These are phyloP conservation scores for Lineus longissimus DNA, from an alignment of 1,140 invertebrate species.

Conservation along the genomic window DNA sequence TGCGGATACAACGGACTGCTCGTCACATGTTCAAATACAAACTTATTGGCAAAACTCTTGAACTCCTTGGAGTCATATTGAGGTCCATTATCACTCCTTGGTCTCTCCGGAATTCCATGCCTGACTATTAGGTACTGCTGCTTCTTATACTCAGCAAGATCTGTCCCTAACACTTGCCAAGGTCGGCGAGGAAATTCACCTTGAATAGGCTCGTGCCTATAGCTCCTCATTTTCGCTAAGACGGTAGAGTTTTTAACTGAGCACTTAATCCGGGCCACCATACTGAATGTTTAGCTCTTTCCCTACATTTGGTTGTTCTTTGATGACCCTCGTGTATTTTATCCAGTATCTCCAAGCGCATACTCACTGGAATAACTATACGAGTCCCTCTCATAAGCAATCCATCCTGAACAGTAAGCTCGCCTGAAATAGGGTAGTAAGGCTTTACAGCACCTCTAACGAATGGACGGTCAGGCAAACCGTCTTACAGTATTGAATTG, in stretches of 20 bases:
- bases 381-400: constrained; percentile 23
- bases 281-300: constrained; percentile 7
- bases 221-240: neutral
- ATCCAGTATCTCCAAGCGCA: no score
- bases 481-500: neutral
- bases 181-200: constrained; percentile 6
- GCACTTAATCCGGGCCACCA: neutral
- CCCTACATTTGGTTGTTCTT: constrained; percentile 27
- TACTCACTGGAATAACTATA: no score
- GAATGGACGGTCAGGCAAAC: neutral
- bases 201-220: neutral
- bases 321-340: constrained; percentile 41
- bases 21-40: constrained; percentile 24
- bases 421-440: neutral
- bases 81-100: constrained; percentile 31
- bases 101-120: constrained; percentile 27
- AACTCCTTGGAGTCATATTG: constrained; percentile 30
- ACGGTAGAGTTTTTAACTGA: neutral
- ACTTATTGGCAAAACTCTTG: constrained; percentile 18
- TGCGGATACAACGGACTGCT: constrained; percentile 23
- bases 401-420: neutral
- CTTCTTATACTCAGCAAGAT: constrained; percentile 11
- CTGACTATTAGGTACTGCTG: constrained; percentile 18
- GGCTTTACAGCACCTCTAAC: neutral
- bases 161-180: constrained; percentile 14